These are phyloP conservation scores for Rutpela maculata DNA, from an alignment of 2,888 invertebrate genomes.

Conservation along the genomic window DNA sequence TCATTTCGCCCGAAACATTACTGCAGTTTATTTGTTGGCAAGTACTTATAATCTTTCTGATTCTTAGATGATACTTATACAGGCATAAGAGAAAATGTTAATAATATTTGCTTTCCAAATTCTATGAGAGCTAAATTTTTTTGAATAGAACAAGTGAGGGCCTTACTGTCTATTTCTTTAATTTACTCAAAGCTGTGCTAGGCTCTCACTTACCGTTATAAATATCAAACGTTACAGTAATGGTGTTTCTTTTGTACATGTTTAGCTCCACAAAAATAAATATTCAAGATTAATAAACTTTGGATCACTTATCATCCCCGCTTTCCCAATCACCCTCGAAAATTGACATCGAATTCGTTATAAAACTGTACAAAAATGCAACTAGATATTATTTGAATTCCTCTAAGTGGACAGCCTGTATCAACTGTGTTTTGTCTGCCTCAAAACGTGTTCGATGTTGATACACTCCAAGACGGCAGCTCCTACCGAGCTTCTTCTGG, in stretches of 20 bases:
- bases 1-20: too few relatives aligned
- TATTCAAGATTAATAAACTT: neutral
- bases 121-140: too few relatives aligned
- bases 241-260: neutral
- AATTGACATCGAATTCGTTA: neutral
- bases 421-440: conserved; percentile 63
- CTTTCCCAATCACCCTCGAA: neutral
- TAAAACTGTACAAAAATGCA: neutral
- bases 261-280: neutral
- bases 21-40: too few relatives aligned
- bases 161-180: too few relatives aligned
- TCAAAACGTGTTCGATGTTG: conserved; percentile 73
- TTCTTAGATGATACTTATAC: too few relatives aligned
- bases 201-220: too few relatives aligned
- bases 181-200: too few relatives aligned
- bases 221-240: too few relatives aligned
- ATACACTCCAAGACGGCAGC: conserved; percentile 82
- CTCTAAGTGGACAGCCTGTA: conserved; percentile 48
- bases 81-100: too few relatives aligned
- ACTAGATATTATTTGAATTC: neutral
- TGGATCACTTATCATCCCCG: neutral
- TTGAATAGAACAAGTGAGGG: too few relatives aligned
- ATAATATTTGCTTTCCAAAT: too few relatives aligned
- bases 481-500: conserved; percentile 80
- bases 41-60: too few relatives aligned